Percentiles rank a stretch among this genome's conserved stretches.
Conservation (phyloP, 2,888 invertebrate genomes). For the Eupithecia pulchellata region DNA sequence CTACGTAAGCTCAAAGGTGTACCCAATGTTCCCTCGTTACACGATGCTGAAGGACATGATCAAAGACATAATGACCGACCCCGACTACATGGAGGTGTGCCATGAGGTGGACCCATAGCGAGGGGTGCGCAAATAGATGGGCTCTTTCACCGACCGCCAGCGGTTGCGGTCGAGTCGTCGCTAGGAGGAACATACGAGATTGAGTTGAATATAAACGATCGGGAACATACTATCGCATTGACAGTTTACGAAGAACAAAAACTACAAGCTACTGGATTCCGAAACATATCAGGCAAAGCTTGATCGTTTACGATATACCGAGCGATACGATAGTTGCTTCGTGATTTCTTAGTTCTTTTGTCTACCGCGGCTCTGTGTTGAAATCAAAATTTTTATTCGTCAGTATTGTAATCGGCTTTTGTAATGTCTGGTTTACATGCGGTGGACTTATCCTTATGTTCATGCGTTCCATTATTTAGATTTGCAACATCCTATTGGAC, state of each 20-base stretch:
- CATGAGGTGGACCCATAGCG: slow-evolving; percentile 93
- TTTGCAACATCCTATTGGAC: background rate
- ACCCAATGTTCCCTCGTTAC: slow-evolving; percentile 97
- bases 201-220: slow-evolving; percentile 5
- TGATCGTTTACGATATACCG: background rate
- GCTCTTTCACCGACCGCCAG: slow-evolving; percentile 78
- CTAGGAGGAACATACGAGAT: slow-evolving; percentile 54
- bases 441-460: slow-evolving; percentile 5
- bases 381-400: slow-evolving; percentile 26
- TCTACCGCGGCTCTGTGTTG: slow-evolving; percentile 29
- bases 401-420: background rate
- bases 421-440: background rate
- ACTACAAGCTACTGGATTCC: background rate
- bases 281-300: slow-evolving; percentile 1
- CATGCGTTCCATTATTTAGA: background rate
- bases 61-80: slow-evolving; percentile 97
- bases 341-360: slow-evolving; percentile 19
- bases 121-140: slow-evolving; percentile 85
- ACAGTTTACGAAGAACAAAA: background rate
- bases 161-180: slow-evolving; percentile 77
- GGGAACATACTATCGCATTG: slow-evolving; percentile 12
- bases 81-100: slow-evolving; percentile 98
- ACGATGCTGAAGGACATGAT: slow-evolving; percentile 99
- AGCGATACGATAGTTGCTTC: slow-evolving; percentile 6
- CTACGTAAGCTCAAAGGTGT: slow-evolving; percentile 95